Evolutionary conservation across 2,113 vertebrate genomes (phyloP).

Genomic region (Crotalus viridis): DNA sequence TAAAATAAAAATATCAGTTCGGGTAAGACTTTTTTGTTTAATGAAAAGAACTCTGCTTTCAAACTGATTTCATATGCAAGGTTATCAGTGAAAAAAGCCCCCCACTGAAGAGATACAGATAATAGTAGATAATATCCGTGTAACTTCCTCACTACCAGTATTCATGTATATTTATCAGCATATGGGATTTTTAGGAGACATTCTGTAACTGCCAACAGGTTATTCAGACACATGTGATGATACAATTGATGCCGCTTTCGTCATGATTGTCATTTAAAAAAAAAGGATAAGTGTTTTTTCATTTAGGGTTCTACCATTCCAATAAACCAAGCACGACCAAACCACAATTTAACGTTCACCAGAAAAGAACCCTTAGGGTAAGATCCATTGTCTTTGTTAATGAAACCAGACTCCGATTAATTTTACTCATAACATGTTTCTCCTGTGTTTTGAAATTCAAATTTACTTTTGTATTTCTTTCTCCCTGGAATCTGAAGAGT

Average conservation of each 20-base stretch:
- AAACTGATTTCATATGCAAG: not conserved
- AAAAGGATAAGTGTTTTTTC: not conserved
- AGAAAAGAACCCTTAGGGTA: slow-evolving; percentile 84
- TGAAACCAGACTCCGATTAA: not conserved
- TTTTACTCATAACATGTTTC: not conserved
- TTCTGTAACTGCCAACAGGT: not conserved
- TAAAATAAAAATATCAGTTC: not conserved
- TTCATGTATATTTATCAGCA: not conserved
- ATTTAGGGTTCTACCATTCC: slow-evolving; percentile 82
- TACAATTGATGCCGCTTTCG: not conserved
- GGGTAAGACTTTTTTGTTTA: not conserved
- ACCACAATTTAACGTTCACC: slow-evolving; percentile 81
- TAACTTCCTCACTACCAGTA: not conserved
- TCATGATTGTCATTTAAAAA: not conserved
- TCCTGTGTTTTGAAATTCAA: not conserved
- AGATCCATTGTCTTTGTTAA: slow-evolving; percentile 36
- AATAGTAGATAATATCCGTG: not conserved
- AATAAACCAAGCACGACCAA: slow-evolving; percentile 83
- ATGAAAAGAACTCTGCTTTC: not conserved
- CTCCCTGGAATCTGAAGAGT: slow-evolving; percentile 62
- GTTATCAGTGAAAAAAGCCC: not conserved
- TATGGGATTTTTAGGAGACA: not conserved
- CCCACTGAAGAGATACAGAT: not conserved
- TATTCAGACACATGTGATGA: slow-evolving; percentile 13
- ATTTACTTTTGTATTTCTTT: not conserved